Evolutionary conservation across 92 coral and sea anemone genomes (phyloP).

Genomic region (Phenganax marumi): DNA sequence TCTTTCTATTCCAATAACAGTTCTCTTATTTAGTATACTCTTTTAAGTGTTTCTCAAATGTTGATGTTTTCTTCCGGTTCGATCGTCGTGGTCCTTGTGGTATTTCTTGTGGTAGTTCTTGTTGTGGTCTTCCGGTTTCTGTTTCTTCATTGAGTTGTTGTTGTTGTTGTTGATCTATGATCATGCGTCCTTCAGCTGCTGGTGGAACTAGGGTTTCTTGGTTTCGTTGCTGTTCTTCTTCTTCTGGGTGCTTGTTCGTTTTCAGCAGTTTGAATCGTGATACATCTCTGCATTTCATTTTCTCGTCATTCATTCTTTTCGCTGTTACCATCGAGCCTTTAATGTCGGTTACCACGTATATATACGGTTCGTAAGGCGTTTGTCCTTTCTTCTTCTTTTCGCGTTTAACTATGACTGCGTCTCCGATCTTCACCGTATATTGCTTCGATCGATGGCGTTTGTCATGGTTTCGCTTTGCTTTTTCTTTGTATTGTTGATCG

Average conservation of each 20-base stretch:
- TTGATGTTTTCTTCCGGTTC: too few relatives aligned
- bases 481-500: slow-evolving; percentile 53
- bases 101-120: too few relatives aligned
- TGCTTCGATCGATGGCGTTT: slow-evolving; percentile 48
- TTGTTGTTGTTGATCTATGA: too few relatives aligned
- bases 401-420: slow-evolving; percentile 61
- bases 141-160: too few relatives aligned
- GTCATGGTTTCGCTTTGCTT: slow-evolving; percentile 49
- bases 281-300: slow-evolving; percentile 59
- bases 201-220: too few relatives aligned
- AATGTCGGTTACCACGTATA: slow-evolving; percentile 43
- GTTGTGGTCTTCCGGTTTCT: too few relatives aligned
- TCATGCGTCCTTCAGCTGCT: too few relatives aligned
- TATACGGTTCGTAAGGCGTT: slow-evolving; percentile 56
- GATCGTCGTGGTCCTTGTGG: too few relatives aligned
- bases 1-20: too few relatives aligned
- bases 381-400: slow-evolving; percentile 58
- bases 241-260: neutral
- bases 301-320: slow-evolving; percentile 45
- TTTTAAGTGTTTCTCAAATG: too few relatives aligned
- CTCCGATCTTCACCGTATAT: slow-evolving; percentile 53
- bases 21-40: too few relatives aligned
- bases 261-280: slow-evolving; percentile 56
- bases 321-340: slow-evolving; percentile 44
- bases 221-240: neutral